Evolutionary conservation across 1,140 invertebrate species (phyloP), one percentile per base, ranked within the genome.

Genomic region (Polyergus mexicanus): DNA sequence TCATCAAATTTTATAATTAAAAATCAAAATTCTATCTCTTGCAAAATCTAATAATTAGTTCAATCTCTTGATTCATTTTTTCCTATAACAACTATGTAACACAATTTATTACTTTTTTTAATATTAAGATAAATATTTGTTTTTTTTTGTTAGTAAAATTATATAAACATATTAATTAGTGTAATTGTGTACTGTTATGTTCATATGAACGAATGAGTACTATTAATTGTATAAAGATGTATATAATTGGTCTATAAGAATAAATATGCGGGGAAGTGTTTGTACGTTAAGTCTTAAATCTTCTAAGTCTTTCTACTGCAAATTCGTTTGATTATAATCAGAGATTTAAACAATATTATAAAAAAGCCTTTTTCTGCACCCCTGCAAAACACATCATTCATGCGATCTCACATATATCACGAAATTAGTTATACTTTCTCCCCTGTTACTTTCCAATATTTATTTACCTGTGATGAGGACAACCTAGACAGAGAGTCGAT

Each of bases 401-500:
- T 91, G 89, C 89, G 86, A 81, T 76, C 41, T 77, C 76, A 89
- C 60, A 90, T 75, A 81, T 77, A 68, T 77, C 85, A 78, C 7
- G 51, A 88, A 86, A 90, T 88, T 63, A 91, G 85, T 84, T 60
- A 90, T 5, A 51, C 47, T 51, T 54, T 69, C 80, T 88, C 88
- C 75, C 78, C 86, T 89, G 51, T 90, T 85, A 81, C 16, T 88
- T 86, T 83, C 74, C 88, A 89, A 90, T 81, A 87, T 84, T 90
- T 90, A 94, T 92, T 94, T 94, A 94, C 92, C 93, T 94, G 93
- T 92, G 89, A 92, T 63, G 90, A 92, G 89, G 92, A 92, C 86
- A 94, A 93, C 91, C 92, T 94, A 94, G 92, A 93, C 90, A 92
- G 93, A 91, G 92, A 92, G 92, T 95, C 92, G 91, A 95, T 94